A percentile compares a stretch with the other conserved stretches of the same genome.
phyloP scores from a whole-genome alignment of 2,113 vertebrate species.

The Rhynchopsitta pachyrhyncha region DNA sequence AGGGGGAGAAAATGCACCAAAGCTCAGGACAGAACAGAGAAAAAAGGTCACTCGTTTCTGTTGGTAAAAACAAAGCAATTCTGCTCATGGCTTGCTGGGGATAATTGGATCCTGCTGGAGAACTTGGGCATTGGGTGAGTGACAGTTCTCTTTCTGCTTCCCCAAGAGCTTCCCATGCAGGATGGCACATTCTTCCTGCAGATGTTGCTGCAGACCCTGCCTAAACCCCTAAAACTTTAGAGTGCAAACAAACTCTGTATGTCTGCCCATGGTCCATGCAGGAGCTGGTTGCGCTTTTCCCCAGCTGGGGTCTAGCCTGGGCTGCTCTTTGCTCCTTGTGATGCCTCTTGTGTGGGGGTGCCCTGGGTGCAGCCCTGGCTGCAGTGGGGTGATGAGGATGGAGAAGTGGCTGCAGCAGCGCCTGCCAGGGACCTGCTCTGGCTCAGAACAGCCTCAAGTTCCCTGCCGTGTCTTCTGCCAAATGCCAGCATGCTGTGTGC shows the following conservation, averaged over 20 bases:
- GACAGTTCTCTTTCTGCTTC: not conserved
- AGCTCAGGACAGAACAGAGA: not conserved
- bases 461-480: fast-evolving
- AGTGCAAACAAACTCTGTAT: fast-evolving
- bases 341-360: not conserved
- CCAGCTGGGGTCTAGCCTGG: not conserved
- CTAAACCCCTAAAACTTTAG: fast-evolving
- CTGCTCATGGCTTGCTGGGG: not conserved
- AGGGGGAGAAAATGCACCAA: not conserved
- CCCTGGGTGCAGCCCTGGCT: not conserved
- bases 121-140: not conserved
- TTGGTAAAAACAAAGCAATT: not conserved
- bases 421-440: fast-evolving
- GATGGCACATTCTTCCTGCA: not conserved
- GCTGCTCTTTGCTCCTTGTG: not conserved
- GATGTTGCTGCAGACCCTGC: not conserved
- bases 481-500: not conserved
- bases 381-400: not conserved
- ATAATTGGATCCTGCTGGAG: not conserved
- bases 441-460: fast-evolving
- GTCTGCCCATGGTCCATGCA: fast-evolving
- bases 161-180: not conserved
- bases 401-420: not conserved
- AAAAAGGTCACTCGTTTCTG: not conserved
- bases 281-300: fast-evolving